Base-by-base conservation (phyloP, 2,888 invertebrate genomes). In the Ormyrus labotus region DNA sequence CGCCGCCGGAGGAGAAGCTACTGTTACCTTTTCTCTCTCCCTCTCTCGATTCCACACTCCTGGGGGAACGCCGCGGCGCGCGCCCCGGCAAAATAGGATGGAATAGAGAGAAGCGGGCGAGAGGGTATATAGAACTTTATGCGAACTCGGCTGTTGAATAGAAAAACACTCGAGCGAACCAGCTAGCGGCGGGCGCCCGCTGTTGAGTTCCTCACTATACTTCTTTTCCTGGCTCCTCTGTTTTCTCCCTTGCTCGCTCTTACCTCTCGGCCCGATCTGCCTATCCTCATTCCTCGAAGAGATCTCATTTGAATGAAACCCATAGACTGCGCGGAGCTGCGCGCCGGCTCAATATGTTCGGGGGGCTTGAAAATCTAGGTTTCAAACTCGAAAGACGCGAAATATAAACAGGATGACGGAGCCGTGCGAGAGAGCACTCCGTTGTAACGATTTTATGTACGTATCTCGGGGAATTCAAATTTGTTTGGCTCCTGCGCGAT, bases 251-350 rank as follows among this genome's bases (percentile, higher is more conserved):
- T 65, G 74, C 80, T 34, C 70, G 45, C 45, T 6, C 10, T 4
- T 55, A 10, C 51, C 53, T 67, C 50, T 51, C n/a, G 53, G 8
- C 61, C 50, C 48, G 78, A 67, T 81, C 45, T 72, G 76, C 68
- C 73, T 74, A 71, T 83, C 82, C 81, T 80, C 79, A 78, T 78
- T 81, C 73, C 71, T 55, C 69, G 80, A 83, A 75, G 78, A 86
- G 84, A 89, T 89, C 88, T 89, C 87, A 88, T 89, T 89, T 88
- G 87, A 87, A 88, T 88, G 87, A 87, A 86, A 86, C 85, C 84
- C 84, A 84, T 84, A 82, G 83, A 80, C 78, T 84, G 61, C 45
- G 79, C 76, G 82, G 81, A 34, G 34, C 34, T 34, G 82, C 67
- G 34, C 47, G 78, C 84, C 70, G 78, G 73, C 82, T 78, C 88